Conservation (phyloP, 2,113 vertebrate genomes). For the Scopus umbretta region DNA sequence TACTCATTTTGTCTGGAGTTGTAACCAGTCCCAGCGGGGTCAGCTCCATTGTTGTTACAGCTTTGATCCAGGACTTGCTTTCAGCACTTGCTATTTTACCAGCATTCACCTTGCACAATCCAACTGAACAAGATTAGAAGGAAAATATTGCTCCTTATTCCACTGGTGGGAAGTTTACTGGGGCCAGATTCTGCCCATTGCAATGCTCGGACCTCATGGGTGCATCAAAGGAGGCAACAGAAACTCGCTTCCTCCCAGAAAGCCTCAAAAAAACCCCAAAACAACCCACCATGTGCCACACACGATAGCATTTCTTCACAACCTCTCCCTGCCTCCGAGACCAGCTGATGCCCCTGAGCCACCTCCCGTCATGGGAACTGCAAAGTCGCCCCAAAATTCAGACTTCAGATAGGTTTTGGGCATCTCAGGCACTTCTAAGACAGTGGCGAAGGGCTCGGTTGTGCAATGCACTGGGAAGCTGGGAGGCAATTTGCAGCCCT, state of each 20-base stretch:
- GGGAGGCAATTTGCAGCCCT: neutral
- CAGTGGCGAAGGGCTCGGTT: fast-evolving
- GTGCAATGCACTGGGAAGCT: neutral
- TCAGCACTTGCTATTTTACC: neutral
- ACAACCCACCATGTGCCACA: neutral
- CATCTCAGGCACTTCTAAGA: neutral
- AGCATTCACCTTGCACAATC: neutral
- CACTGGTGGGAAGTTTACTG: neutral
- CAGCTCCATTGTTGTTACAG: fast-evolving
- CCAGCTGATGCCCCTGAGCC: neutral
- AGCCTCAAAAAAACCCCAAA: neutral
- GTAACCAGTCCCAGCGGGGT: neutral
- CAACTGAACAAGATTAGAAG: neutral
- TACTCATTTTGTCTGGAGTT: neutral
- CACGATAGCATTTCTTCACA: neutral
- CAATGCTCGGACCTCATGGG: neutral
- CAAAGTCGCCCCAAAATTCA: neutral
- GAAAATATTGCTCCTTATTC: neutral
- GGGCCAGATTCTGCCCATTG: neutral
- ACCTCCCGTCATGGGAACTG: fast-evolving
- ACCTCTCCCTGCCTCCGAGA: neutral
- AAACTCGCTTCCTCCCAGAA: neutral
- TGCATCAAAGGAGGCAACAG: neutral
- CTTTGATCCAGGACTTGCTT: neutral
- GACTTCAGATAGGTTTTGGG: neutral